Base-by-base conservation (phyloP, 2,113 vertebrate species). In the Leptosomus discolor region DNA sequence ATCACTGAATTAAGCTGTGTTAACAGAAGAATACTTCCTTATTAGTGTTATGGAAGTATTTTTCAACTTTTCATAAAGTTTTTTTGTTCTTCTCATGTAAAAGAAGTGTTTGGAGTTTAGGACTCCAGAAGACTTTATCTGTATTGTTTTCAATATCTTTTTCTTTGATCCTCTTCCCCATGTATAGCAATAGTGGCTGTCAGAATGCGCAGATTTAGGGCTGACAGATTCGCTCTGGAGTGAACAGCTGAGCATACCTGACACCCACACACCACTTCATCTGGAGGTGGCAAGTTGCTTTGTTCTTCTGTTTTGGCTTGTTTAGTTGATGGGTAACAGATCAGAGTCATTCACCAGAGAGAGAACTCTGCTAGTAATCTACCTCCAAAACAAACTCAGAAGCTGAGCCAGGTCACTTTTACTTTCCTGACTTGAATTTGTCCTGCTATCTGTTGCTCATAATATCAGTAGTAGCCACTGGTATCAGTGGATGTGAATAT, bases 331-430 rank as follows among this genome's bases (percentile, higher is more conserved):
- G 6, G 93, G 39, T 63, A 90, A 77, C 82, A 85, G 63, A 61
- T n/a, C 85, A 76, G 85, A 93, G 68, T 77, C 51, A 69, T 78
- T 85, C 81, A 83, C 12, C 29, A 92, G 54, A 51, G 24, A 80
- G n/a, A 90, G 70, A 90, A 74, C 34, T 74, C 70, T 63, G 70
- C 56, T 67, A 50, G 70, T 90, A 58, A 81, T 76, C 50, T 61
- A 85, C 46, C 75, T 90, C 85, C 60, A 77, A 80, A 93, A 80
- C 58, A 80, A 79, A 81, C 34, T 90, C 68, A n/a, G 71, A 83
- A 83, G 68, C 51, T 77, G 46, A 92, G 90, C 79, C 95, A 91
- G 85, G 79, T 76, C 67, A 92, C 37, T 78, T 51, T 75, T 60
- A n/a, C 36, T 67, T 97, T 74, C 63, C 90, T 91, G 87, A 46